A percentile compares a stretch with the other conserved stretches of the same genome.
phyloP scores from a whole-genome alignment of 2,888 invertebrate species.

The Empis stercorea region DNA sequence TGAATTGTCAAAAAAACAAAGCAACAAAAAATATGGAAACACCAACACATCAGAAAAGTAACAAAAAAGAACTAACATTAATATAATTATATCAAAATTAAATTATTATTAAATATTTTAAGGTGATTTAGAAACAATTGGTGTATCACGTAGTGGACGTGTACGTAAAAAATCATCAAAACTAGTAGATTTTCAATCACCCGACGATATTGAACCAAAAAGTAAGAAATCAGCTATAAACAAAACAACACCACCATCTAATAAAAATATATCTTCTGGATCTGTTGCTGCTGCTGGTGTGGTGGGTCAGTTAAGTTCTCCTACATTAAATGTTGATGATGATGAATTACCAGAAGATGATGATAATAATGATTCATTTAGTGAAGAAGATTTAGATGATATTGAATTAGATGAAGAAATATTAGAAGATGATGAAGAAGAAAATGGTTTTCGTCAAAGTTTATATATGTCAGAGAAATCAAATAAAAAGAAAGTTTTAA shows the following conservation, averaged over 20 bases:
- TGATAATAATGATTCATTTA: slow-evolving; percentile 14
- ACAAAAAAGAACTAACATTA: no score
- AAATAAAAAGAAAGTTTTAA: slow-evolving; percentile 58
- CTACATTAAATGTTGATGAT: background rate
- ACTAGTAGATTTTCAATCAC: slow-evolving; percentile 83
- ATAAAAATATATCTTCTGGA: no score
- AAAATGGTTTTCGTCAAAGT: slow-evolving; percentile 25
- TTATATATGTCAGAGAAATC: slow-evolving; percentile 70
- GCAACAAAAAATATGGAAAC: no score
- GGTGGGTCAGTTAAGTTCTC: background rate
- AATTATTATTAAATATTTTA: no score
- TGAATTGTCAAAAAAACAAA: no score
- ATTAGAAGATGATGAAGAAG: slow-evolving; percentile 16
- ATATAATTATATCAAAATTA: no score
- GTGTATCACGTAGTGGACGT: slow-evolving; percentile 77
- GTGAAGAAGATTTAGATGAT: slow-evolving; percentile 14
- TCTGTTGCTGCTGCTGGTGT: no score
- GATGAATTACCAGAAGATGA: slow-evolving; percentile 2
- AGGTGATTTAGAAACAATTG: slow-evolving; percentile 56
- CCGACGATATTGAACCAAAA: slow-evolving; percentile 59
- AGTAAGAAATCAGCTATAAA: slow-evolving; percentile 15
- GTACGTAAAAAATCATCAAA: slow-evolving; percentile 92
- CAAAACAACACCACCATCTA: slow-evolving; percentile 1
- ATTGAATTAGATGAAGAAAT: slow-evolving; percentile 17
- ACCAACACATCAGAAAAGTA: no score